phyloP scores from a whole-genome alignment of 1,140 invertebrate genomes.

The Aphelenchoides besseyi region DNA sequence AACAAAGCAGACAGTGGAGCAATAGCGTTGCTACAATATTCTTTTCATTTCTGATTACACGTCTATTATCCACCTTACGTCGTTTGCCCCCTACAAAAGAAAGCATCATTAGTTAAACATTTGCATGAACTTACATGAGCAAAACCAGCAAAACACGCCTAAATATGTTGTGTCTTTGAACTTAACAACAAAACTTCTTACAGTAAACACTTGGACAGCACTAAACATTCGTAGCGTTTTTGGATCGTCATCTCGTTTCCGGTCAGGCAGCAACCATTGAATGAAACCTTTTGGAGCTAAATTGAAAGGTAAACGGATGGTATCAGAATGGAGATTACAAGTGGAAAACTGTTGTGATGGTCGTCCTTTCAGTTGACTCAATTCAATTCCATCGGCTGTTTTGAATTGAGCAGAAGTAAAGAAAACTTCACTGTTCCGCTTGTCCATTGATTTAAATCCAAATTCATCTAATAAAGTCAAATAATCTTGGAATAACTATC shows the following conservation, averaged over 20 bases:
- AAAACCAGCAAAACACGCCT: slow-evolving; percentile 48
- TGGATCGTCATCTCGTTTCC: slow-evolving; percentile 24
- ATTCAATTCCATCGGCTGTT: background rate
- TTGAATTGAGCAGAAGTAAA: slow-evolving; percentile 1
- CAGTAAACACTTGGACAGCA: slow-evolving; percentile 40
- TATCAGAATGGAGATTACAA: background rate
- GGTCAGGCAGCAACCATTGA: slow-evolving; percentile 31
- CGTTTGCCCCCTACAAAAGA: too few relatives aligned
- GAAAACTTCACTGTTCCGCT: background rate
- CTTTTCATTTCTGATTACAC: too few relatives aligned
- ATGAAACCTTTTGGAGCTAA: slow-evolving; percentile 37
- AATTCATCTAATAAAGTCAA: background rate
- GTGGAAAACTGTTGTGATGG: background rate
- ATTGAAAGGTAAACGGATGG: background rate
- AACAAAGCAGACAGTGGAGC: slow-evolving; percentile 88
- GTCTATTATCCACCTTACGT: too few relatives aligned
- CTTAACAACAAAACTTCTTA: too few relatives aligned
- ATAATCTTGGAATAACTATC: background rate
- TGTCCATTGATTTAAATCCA: background rate
- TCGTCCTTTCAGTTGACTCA: background rate
- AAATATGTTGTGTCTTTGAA: too few relatives aligned
- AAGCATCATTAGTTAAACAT: slow-evolving; percentile 27
- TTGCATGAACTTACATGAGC: slow-evolving; percentile 47
- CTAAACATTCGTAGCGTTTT: slow-evolving; percentile 38
- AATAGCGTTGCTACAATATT: slow-evolving; percentile 81